Evolutionary conservation across 1,140 invertebrate species (phyloP).

Genomic region (Aphaenogaster ashmeadi): DNA sequence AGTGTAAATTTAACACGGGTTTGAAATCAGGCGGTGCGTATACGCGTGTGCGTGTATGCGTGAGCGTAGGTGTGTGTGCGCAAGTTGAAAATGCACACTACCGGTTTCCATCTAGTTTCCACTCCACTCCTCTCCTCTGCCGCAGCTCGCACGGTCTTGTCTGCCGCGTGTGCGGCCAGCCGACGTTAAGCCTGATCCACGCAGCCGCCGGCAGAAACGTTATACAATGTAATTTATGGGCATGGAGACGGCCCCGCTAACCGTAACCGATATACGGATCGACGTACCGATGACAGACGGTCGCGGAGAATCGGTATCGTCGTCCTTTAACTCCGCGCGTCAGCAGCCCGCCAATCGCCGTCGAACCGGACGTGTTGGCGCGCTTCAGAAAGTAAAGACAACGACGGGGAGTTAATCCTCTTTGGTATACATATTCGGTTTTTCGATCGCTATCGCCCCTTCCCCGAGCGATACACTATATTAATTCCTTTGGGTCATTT

Average conservation of each 20-base stretch:
- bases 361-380: not conserved
- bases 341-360: not conserved
- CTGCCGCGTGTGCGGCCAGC: not conserved
- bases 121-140: not conserved
- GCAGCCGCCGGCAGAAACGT: not conserved
- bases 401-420: not conserved
- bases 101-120: constrained; percentile 53
- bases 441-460: not conserved
- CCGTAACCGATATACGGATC: not conserved
- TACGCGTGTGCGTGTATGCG: not conserved
- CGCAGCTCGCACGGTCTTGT: not conserved
- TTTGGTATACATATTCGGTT: not conserved
- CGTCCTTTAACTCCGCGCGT: not conserved
- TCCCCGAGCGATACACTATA: not conserved
- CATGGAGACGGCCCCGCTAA: not conserved
- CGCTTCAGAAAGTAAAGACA: not conserved
- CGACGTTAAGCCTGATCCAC: constrained; percentile 35
- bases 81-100: constrained; percentile 56
- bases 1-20: constrained; percentile 30
- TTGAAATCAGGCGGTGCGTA: constrained; percentile 19
- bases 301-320: not conserved
- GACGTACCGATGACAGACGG: constrained; percentile 3
- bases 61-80: not conserved
- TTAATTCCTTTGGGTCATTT: too few species aligned
- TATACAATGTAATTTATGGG: constrained; percentile 26